Evolutionary conservation across 1,140 invertebrate species (phyloP).

Genomic region (Parapsyche elsis): DNA sequence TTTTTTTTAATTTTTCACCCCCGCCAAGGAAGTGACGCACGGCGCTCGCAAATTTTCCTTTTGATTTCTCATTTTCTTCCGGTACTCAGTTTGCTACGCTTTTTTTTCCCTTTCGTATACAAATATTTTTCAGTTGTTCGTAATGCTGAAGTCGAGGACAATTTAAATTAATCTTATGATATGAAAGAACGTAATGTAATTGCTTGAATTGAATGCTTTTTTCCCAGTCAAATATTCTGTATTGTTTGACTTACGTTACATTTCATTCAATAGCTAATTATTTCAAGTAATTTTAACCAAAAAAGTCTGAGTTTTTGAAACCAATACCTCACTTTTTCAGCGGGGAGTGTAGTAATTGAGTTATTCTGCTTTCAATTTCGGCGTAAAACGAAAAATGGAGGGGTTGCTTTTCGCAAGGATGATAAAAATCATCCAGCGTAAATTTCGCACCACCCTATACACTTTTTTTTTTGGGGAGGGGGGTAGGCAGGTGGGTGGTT

Average conservation of each 20-base stretch:
- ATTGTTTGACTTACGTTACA: too few relatives aligned
- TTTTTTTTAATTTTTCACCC: not conserved
- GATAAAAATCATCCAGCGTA: constrained; percentile 47
- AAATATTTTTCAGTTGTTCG: too few relatives aligned
- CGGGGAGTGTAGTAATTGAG: constrained; percentile 40
- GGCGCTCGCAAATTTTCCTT: constrained; percentile 14
- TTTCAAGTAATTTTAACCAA: too few relatives aligned
- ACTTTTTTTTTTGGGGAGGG: not conserved
- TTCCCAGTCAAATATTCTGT: too few relatives aligned
- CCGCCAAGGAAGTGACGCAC: not conserved
- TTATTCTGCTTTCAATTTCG: constrained; percentile 49
- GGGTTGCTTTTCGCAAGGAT: not conserved
- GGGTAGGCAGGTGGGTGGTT: not conserved
- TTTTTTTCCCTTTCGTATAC: too few relatives aligned
- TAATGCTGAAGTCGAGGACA: too few relatives aligned
- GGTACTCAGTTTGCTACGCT: not conserved
- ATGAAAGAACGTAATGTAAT: too few relatives aligned
- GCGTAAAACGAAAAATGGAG: constrained; percentile 40
- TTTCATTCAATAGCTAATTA: too few relatives aligned
- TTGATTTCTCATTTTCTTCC: constrained; percentile 16
- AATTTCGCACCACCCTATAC: constrained; percentile 29
- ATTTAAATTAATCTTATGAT: too few relatives aligned
- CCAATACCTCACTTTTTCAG: not conserved
- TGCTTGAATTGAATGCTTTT: too few relatives aligned
- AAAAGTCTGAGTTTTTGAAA: not conserved